phyloP scores from a whole-genome alignment of 64 coral and sea anemone species.

The Montipora efflorescens region DNA sequence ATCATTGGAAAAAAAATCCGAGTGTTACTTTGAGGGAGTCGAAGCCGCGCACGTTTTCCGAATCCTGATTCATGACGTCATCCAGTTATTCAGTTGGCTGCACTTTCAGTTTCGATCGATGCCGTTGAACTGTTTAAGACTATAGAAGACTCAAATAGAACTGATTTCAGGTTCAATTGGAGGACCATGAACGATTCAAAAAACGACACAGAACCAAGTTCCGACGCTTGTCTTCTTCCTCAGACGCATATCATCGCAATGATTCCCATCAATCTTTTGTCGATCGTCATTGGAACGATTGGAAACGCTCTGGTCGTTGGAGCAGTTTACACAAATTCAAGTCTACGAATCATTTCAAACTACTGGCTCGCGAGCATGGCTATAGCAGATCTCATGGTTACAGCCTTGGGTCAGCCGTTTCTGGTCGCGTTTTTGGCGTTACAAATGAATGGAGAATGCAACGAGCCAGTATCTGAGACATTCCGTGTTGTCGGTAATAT shows the following conservation, averaged over 20 bases:
- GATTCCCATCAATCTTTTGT: constrained; percentile 31
- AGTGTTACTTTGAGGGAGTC: no score
- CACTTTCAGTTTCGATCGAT: no score
- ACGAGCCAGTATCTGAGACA: constrained; percentile 49
- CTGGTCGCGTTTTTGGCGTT: constrained; percentile 68
- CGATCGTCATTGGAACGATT: constrained; percentile 62
- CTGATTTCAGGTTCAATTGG: neutral
- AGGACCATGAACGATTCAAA: constrained; percentile 3
- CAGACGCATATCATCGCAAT: constrained; percentile 1
- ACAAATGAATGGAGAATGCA: constrained; percentile 30
- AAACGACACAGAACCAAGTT: neutral
- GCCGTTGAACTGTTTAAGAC: no score
- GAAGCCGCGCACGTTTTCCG: no score
- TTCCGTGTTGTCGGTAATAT: constrained; percentile 81
- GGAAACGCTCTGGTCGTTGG: constrained; percentile 88
- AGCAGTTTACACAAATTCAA: constrained; percentile 82
- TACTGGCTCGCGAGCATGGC: constrained; percentile 84
- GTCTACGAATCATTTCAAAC: constrained; percentile 81
- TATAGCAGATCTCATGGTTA: constrained; percentile 77
- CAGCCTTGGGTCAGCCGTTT: constrained; percentile 77
- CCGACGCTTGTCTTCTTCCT: neutral
- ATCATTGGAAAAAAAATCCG: no score
- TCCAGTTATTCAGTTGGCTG: no score
- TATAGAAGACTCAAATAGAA: no score
- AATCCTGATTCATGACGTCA: no score